Conservation (phyloP, 2,888 invertebrate species). For the Drosophila quinaria region DNA sequence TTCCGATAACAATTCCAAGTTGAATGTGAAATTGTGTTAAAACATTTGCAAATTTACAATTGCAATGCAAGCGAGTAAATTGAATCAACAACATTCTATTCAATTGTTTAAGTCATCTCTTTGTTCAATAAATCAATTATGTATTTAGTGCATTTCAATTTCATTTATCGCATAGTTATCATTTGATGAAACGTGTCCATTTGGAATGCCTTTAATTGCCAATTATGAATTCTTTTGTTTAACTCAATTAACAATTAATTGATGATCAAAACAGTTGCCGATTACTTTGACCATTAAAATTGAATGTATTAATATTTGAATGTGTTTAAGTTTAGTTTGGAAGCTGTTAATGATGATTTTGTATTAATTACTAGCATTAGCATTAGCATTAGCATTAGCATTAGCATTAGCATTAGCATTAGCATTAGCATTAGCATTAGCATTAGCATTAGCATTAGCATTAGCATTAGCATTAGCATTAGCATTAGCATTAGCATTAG, state of each 20-base stretch:
- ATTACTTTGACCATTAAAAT: too few species aligned
- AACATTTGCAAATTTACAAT: not conserved
- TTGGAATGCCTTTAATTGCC: not conserved
- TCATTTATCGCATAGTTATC: constrained; percentile 4
- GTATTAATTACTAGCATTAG: not conserved
- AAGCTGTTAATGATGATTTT: not conserved
- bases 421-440: not conserved
- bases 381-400: not conserved
- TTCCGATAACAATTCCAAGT: not conserved
- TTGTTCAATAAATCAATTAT: constrained; percentile 9
- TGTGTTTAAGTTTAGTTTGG: not conserved
- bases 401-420: not conserved
- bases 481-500: not conserved
- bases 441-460: not conserved
- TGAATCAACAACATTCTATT: constrained; percentile 18
- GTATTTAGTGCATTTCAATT: not conserved
- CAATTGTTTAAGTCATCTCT: constrained; percentile 15
- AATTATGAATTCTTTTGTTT: constrained; percentile 6
- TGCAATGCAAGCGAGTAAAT: constrained; percentile 19
- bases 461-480: not conserved
- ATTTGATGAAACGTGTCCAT: not conserved
- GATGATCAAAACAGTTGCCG: not conserved
- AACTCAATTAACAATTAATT: not conserved
- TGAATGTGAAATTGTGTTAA: not conserved
- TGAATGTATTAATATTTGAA: not conserved